These are phyloP conservation scores for Chalcosyrphus nemorum DNA, from an alignment of 2,888 invertebrate genomes.

Conservation along the genomic window DNA sequence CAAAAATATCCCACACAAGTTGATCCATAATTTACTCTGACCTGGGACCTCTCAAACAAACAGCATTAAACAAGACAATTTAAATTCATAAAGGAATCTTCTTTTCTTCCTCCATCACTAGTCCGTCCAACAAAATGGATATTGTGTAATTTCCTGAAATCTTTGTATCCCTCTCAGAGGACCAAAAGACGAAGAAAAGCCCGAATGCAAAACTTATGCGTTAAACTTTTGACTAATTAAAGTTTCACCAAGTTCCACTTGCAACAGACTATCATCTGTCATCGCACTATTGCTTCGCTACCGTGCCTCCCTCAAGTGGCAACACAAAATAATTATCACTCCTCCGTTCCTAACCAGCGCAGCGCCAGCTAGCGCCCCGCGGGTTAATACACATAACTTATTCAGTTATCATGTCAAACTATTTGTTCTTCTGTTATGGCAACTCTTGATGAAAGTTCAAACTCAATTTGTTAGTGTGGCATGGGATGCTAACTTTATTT, in stretches of 20 bases:
- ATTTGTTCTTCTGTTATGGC: constrained; percentile 50
- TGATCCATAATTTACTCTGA: constrained; percentile 3
- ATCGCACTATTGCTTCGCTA: constrained; percentile 3
- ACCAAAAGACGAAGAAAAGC: background rate
- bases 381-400: constrained; percentile 50
- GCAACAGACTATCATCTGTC: constrained; percentile 54
- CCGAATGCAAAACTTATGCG: constrained; percentile 41
- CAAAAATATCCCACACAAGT: background rate
- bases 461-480: constrained; percentile 61
- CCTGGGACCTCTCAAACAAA: constrained; percentile 41
- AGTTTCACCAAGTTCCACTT: constrained; percentile 57
- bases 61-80: constrained; percentile 63
- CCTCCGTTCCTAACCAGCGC: too few relatives aligned
- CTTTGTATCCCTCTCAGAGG: constrained; percentile 18
- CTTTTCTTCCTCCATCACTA: constrained; percentile 1
- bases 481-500: constrained; percentile 56
- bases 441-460: constrained; percentile 57
- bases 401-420: constrained; percentile 62
- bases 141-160: constrained; percentile 53
- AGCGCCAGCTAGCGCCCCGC: background rate
- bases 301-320: constrained; percentile 3
- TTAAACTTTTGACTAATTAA: constrained; percentile 71
- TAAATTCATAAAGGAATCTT: constrained; percentile 65
- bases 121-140: constrained; percentile 17
- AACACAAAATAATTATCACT: constrained; percentile 64